Evolutionary conservation across 2,113 vertebrate genomes (phyloP).

Genomic region (Gopherus flavomarginatus): DNA sequence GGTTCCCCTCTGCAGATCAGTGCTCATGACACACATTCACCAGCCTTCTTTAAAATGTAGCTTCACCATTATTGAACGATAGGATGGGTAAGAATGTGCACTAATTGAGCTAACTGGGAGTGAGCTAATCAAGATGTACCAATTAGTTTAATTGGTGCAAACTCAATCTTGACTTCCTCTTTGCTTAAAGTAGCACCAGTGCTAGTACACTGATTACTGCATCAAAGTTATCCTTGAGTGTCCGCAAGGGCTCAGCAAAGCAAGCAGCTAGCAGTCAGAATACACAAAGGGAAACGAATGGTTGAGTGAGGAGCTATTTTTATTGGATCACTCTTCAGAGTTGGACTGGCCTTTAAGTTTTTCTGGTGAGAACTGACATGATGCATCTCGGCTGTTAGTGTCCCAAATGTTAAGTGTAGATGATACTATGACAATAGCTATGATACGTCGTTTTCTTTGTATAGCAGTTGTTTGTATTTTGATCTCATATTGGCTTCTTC

Average conservation of each 20-base stretch:
- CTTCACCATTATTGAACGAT: not conserved
- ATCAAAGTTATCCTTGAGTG: not conserved
- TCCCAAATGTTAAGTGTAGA: not conserved
- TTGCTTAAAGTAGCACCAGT: not conserved
- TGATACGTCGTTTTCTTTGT: not conserved
- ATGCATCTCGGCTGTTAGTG: not conserved
- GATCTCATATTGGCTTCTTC: not conserved
- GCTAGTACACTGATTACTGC: not conserved
- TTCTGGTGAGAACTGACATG: not conserved
- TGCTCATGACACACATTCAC: not conserved
- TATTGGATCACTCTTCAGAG: not conserved
- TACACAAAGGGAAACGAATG: not conserved
- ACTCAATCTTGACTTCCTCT: not conserved
- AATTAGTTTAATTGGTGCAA: not conserved
- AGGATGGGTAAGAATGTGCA: not conserved
- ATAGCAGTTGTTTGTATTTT: constrained; percentile 1
- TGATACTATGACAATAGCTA: fast-evolving
- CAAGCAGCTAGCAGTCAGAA: not conserved
- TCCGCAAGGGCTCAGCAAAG: not conserved
- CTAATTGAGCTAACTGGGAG: not conserved
- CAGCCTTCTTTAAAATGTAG: not conserved
- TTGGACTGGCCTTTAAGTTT: not conserved
- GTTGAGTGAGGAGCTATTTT: not conserved
- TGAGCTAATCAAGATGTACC: not conserved
- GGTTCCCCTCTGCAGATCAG: not conserved